Base-by-base conservation (phyloP, 1,140 invertebrate species). In the Calephelis virginiensis region DNA sequence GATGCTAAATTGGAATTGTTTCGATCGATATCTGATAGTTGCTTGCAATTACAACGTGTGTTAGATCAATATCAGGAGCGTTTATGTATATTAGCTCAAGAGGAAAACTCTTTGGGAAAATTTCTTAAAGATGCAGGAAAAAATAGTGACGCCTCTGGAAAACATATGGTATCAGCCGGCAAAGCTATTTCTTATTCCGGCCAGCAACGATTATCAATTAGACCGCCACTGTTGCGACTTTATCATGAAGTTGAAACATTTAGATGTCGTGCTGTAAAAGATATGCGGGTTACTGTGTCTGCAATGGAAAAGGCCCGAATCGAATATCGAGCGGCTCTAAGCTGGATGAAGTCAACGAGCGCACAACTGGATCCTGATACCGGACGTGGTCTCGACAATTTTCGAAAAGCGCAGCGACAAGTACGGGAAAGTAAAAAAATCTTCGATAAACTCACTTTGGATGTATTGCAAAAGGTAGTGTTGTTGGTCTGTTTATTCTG, bases 341-440 rank as follows among this genome's bases (percentile, higher is more conserved):
- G 97, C 80, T 99, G 99, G 99, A 99, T 99, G 98, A 99, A 99
- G 92, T 97, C 99, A 72, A 95, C 97, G 4, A 99, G 98, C 64
- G 95, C 97, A 73, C 96, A 99, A 86, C 92, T 99, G 13, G 98
- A 99, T 92, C 99, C 99, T 0, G 99, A 99, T 82, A 98, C 97
- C 0, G 97, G 96, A 62, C 96, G 97, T 78, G 97, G 99, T 68
- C 90, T 99, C 48, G 98, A 99, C 77, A 98, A 97, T 90, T 99
- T 99, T 88, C 93, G 98, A 75, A 99, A 98, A 90, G 97, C 95
- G 1, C 95, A 96, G 80, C 92, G 93, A 5, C 94, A 95, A 87
- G 95, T 96, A 0, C 92, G 94, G 64, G 92, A 93, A 73, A 94
- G 94, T 38, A 99, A 99, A 93, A 93, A 93, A 53, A 92, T 95